Evolutionary conservation across 1,140 invertebrate genomes (phyloP), one percentile per base, ranked within the genome.

Genomic region (Alviniconcha marisindica): DNA sequence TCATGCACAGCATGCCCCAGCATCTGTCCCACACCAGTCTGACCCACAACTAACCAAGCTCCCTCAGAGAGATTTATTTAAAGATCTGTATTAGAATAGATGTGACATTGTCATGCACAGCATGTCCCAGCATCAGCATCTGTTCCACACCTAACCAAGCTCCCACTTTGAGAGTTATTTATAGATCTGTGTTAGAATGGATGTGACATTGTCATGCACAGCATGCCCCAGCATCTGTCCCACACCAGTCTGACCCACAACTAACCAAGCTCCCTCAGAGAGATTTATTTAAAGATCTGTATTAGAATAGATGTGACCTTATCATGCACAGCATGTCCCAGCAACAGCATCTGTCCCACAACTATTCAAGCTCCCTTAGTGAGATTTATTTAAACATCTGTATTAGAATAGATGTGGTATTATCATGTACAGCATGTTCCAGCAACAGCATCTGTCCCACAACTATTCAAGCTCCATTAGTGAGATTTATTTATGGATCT

Each of bases 331-430:
- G 14, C 10, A 12, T 69, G n/a, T 36, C 33, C 33, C n/a, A 31
- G 66, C 14, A n/a, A 31, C n/a, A 36, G 33, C 12, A 36, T 31
- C n/a, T 69, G 66, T 69, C 33, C 33, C 33, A 69, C n/a, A 12
- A 12, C n/a, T 69, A 31, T 12, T 28, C n/a, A 69, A 28, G n/a
- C 85, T 28, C 88, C 88, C 44, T 83, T 84, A 85, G 87, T 89
- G 14, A 21, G 36, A 36, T 2, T 74, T 54, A n/a, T 54, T 40
- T n/a, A n/a, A 15, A 18, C 12, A 15, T 21, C 4, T 18, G 28
- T 76, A 28, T 15, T 42, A 12, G 36, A 18, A n/a, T 44, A 44
- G 3, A 15, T 42, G 40, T 4, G 15, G 2, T 15, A 1, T 0
- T n/a, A 44, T 76, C 4, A 7, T 69, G n/a, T 36, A 28, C 33